Conservation (phyloP, 2,797 vertebrate species). For the Dendrocincla tyrannina region DNA sequence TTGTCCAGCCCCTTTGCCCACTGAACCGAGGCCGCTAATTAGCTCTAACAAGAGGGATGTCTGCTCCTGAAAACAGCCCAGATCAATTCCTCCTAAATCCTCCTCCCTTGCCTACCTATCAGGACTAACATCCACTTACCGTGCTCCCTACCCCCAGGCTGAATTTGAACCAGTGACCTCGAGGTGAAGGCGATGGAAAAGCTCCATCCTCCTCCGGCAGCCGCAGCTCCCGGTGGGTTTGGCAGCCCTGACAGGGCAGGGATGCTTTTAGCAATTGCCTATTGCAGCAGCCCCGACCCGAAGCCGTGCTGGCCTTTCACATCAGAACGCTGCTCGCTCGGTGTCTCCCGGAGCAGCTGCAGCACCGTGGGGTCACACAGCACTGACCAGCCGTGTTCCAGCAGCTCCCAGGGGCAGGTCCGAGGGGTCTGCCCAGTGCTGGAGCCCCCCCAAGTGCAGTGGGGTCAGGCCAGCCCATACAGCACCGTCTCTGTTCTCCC, state of each 20-base stretch:
- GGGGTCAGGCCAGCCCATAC: background rate
- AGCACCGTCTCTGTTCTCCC: background rate
- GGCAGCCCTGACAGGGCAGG: background rate
- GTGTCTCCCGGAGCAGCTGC: background rate
- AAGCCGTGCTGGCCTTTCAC: background rate
- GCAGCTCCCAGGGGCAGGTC: background rate
- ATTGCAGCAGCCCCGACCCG: background rate
- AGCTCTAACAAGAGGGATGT: background rate
- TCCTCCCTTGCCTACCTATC: background rate
- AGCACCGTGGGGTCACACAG: fast-evolving
- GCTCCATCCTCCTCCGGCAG: background rate
- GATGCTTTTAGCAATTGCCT: background rate
- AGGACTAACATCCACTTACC: background rate
- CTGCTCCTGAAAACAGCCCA: background rate
- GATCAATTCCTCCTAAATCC: background rate
- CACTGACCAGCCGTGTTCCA: fast-evolving
- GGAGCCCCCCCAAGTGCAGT: fast-evolving
- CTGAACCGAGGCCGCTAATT: background rate
- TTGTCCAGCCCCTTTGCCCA: background rate
- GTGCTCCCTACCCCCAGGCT: background rate
- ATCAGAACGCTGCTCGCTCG: background rate
- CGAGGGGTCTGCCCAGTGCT: fast-evolving
- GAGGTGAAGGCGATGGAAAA: background rate
- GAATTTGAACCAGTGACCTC: background rate
- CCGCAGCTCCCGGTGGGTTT: background rate